Evolutionary conservation across 2,888 invertebrate species (phyloP).

Genomic region (Bimastos eiseni): DNA sequence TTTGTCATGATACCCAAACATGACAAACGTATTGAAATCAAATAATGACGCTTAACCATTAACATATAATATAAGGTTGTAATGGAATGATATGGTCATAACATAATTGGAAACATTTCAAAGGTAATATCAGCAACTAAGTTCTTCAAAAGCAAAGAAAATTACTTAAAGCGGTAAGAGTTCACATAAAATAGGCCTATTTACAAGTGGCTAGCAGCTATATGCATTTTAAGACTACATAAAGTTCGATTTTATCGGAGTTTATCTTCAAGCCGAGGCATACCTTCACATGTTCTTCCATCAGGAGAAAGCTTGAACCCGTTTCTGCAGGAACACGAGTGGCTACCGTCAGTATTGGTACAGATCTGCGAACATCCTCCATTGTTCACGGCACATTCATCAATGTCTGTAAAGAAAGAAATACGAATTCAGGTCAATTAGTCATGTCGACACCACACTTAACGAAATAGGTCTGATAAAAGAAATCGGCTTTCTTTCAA

Average conservation of each 20-base stretch:
- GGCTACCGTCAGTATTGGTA: conserved; percentile 38
- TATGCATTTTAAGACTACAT: neutral
- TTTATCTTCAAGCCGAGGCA: neutral
- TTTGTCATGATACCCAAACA: neutral
- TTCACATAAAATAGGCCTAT: no score
- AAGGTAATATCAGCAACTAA: no score
- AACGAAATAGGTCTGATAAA: no score
- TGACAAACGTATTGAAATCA: neutral
- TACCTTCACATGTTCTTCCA: conserved; percentile 21
- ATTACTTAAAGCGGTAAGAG: no score
- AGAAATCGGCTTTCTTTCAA: no score
- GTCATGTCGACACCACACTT: neutral
- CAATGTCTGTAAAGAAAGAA: conserved; percentile 2
- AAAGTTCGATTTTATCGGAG: neutral
- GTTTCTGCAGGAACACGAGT: conserved; percentile 33
- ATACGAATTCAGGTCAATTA: neutral
- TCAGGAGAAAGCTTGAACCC: conserved; percentile 29
- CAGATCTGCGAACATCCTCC: conserved; percentile 40
- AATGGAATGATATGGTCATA: neutral
- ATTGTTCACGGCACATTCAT: conserved; percentile 37
- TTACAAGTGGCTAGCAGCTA: neutral
- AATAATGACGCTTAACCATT: neutral
- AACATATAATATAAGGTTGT: neutral
- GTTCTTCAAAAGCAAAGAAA: no score
- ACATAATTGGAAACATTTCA: no score